Conservation (phyloP, 1,140 invertebrate species). For the Kradibia gibbosae region DNA sequence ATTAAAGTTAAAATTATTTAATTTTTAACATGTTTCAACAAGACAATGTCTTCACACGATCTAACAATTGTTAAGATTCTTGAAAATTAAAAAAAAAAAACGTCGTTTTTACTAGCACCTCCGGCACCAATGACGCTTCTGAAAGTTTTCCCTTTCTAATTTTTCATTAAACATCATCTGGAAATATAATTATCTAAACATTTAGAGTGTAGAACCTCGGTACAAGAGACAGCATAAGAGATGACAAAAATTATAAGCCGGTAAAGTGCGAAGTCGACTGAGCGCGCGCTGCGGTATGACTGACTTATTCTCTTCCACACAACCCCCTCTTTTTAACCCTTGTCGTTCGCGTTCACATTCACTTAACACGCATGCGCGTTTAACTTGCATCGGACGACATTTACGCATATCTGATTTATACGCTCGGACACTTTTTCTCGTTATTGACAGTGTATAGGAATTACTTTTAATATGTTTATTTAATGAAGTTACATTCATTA, state of each 20-base stretch:
- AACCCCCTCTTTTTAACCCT: constrained; percentile 57
- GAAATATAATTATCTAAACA: neutral
- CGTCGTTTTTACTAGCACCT: neutral
- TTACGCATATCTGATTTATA: neutral
- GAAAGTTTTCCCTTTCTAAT: neutral
- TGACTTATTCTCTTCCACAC: constrained; percentile 69
- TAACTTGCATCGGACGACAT: constrained; percentile 15
- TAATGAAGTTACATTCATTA: too few relatives aligned
- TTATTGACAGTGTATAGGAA: too few relatives aligned
- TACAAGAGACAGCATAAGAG: neutral
- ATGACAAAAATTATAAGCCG: constrained; percentile 34
- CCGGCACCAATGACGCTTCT: neutral
- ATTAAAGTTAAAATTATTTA: too few relatives aligned
- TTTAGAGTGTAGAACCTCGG: neutral
- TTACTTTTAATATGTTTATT: too few relatives aligned
- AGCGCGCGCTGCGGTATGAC: constrained; percentile 72
- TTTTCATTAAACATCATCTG: neutral
- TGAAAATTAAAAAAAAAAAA: neutral
- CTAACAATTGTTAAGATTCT: neutral
- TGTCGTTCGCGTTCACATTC: neutral
- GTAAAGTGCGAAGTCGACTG: constrained; percentile 67
- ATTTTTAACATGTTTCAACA: neutral
- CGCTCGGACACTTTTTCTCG: neutral
- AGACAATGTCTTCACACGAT: neutral
- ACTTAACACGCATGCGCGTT: constrained; percentile 2